Evolutionary conservation across 2,888 invertebrate species (phyloP).

Genomic region (Tyria jacobaeae): DNA sequence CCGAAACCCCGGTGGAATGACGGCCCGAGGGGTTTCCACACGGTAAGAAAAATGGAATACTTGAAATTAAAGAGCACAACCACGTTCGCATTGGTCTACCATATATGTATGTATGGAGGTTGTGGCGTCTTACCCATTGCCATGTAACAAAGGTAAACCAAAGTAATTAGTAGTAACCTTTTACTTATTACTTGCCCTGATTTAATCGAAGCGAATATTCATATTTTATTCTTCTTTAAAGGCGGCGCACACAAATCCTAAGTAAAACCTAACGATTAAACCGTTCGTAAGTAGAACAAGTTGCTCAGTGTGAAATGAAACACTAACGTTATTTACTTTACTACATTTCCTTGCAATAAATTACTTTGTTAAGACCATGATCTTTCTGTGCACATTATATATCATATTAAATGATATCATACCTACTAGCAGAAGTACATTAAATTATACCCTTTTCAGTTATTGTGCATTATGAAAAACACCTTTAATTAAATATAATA

Average conservation of each 20-base stretch:
- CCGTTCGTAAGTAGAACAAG: too few relatives aligned
- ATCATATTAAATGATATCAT: constrained; percentile 1
- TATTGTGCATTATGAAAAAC: constrained; percentile 7
- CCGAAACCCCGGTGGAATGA: too few relatives aligned
- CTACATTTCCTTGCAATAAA: not conserved
- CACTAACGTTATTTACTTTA: too few relatives aligned
- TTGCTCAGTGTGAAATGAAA: too few relatives aligned
- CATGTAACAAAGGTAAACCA: not conserved
- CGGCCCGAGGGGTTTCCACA: too few relatives aligned
- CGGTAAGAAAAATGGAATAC: too few relatives aligned
- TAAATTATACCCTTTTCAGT: not conserved
- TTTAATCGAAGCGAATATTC: not conserved
- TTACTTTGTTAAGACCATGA: not conserved
- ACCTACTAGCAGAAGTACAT: too few relatives aligned
- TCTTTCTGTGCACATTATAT: not conserved
- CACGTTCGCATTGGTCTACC: not conserved
- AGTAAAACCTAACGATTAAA: too few relatives aligned
- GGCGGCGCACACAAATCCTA: too few relatives aligned
- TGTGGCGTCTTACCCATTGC: not conserved
- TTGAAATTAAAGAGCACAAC: not conserved
- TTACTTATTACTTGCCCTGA: not conserved
- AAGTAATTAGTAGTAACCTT: not conserved
- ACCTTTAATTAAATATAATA: constrained; percentile 13
- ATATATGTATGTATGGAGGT: not conserved
- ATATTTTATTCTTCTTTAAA: too few relatives aligned